Percentiles rank a stretch among this genome's conserved stretches.
Evolutionary conservation across 2,797 vertebrate genomes (phyloP).

Genomic region (Lates japonicus): DNA sequence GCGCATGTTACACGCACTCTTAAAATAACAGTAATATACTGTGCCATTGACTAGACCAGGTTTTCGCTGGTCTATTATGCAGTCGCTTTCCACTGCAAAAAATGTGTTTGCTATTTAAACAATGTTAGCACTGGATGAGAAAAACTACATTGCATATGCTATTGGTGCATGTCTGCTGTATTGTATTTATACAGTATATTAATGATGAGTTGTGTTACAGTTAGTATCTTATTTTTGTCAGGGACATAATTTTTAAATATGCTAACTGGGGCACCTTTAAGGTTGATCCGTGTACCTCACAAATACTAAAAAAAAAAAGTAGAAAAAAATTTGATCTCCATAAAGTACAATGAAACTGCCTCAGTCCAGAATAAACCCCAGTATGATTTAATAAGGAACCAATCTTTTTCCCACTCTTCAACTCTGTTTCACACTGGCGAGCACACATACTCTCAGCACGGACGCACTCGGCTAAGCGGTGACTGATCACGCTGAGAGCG

Average conservation of each 20-base stretch:
- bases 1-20: no score
- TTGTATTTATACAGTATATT: background rate
- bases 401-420: conserved; percentile 23
- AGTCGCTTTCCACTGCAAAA: no score
- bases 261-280: background rate
- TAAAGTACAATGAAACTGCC: background rate
- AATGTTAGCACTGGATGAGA: no score
- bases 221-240: background rate
- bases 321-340: background rate
- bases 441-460: conserved; percentile 24
- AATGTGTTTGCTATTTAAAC: no score
- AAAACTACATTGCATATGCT: background rate
- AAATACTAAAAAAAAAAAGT: background rate
- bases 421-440: conserved; percentile 27
- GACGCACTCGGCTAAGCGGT: conserved; percentile 12
- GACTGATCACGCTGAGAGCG: conserved; percentile 72
- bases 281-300: background rate
- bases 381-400: conserved; percentile 30
- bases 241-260: background rate
- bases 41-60: no score
- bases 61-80: no score
- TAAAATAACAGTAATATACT: no score
- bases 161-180: background rate
- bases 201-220: background rate
- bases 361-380: conserved; percentile 8